Percentiles rank a stretch among this genome's conserved stretches.
phyloP scores from a whole-genome alignment of 2,113 vertebrate genomes.

The Argyrosomus japonicus region DNA sequence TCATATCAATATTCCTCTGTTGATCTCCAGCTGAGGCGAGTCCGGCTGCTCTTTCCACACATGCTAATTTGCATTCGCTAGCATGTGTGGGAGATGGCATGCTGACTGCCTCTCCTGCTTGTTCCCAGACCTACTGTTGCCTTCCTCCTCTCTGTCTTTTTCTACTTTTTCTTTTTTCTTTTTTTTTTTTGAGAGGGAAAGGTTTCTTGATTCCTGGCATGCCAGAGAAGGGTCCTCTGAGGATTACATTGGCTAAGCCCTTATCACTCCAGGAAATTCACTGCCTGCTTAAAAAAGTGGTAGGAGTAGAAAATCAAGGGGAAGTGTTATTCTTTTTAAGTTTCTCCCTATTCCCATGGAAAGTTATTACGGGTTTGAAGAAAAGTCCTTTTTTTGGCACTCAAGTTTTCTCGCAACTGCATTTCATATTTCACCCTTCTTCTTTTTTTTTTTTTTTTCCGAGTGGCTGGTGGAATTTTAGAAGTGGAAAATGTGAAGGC shows the following conservation, averaged over 20 bases:
- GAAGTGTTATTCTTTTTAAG: constrained; percentile 84
- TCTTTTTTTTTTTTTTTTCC: constrained; percentile 53
- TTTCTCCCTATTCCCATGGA: constrained; percentile 82
- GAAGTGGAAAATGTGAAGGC: constrained; percentile 83
- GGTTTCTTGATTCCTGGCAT: constrained; percentile 82
- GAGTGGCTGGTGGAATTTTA: constrained; percentile 76
- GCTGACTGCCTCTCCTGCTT: constrained; percentile 58
- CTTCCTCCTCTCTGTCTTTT: constrained; percentile 44
- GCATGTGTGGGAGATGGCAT: constrained; percentile 69
- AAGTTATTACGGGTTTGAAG: constrained; percentile 82
- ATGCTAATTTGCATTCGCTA: constrained; percentile 75
- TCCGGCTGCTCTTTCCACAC: constrained; percentile 76
- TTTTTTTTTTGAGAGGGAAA: constrained; percentile 66
- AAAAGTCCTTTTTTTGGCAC: constrained; percentile 79
- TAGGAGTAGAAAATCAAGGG: constrained; percentile 82
- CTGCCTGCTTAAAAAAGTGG: constrained; percentile 83
- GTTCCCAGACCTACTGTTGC: constrained; percentile 69
- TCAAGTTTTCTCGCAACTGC: constrained; percentile 77
- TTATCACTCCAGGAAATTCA: constrained; percentile 87
- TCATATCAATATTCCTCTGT: constrained; percentile 80
- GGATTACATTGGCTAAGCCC: constrained; percentile 87
- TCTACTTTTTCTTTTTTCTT: constrained; percentile 31
- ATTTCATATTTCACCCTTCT: constrained; percentile 77
- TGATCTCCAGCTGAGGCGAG: constrained; percentile 78
- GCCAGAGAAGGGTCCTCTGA: constrained; percentile 82